Percentiles rank a stretch among this genome's conserved stretches.
Conservation (phyloP, 1,140 invertebrate genomes). For the Cardiocondyla obscurior region DNA sequence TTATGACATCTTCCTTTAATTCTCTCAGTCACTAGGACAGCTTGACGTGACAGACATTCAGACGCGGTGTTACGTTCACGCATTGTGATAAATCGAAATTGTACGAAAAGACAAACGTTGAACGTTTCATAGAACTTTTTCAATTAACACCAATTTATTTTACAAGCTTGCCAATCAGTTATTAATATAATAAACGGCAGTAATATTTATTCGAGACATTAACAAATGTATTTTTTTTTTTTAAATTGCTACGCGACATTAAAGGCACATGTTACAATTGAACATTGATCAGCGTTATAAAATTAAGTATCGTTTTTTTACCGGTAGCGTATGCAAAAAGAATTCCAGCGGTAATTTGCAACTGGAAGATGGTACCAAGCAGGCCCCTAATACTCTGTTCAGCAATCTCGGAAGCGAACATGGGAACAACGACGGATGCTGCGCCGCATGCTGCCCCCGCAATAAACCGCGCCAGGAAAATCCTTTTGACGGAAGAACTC, state of each 20-base stretch:
- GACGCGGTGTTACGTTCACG: not conserved
- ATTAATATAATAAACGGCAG: not conserved
- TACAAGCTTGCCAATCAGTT: not conserved
- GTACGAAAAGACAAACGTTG: not conserved
- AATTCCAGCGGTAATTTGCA: conserved; percentile 87
- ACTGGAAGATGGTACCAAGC: conserved; percentile 88
- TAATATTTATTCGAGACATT: not conserved
- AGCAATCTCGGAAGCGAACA: conserved; percentile 88
- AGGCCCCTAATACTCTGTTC: conserved; percentile 86
- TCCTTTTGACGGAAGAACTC: conserved; percentile 63
- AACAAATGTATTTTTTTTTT: not conserved
- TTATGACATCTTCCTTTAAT: not conserved
- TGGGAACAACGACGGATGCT: conserved; percentile 86
- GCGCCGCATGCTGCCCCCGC: conserved; percentile 87
- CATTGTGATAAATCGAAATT: not conserved
- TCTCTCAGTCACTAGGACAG: not conserved
- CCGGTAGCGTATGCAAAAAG: conserved; percentile 87
- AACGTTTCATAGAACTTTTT: not conserved
- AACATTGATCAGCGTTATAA: not conserved
- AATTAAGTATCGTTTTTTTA: conserved; percentile 70
- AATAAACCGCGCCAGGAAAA: conserved; percentile 87
- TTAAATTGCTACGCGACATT: not conserved
- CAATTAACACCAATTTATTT: not conserved
- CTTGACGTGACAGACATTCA: not conserved
- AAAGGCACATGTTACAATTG: not conserved